Base-by-base conservation (phyloP, 2,888 invertebrate genomes). In the Steinernema scapterisci region DNA sequence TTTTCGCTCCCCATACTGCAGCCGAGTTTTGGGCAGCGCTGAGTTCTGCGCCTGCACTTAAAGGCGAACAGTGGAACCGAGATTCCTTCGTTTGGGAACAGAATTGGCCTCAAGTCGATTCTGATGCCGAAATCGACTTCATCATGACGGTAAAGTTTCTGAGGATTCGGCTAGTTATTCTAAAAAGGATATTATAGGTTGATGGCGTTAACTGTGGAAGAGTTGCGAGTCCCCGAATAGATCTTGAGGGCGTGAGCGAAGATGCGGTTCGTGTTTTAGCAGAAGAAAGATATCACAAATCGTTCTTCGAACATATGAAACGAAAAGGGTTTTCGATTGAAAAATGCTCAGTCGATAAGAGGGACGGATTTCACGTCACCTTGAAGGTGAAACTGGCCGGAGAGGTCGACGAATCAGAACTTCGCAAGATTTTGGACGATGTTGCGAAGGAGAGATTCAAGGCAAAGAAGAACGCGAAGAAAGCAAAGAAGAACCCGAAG, bases 81-180 rank as follows among this genome's bases (percentile, higher is more conserved):
- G 70, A 75, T 27, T 46, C 48, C 21, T 31, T 44, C 16, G 43
- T 83, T 1, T 52, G n/a, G 25, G 70, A 75, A 31, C 82, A 84
- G 51, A n/a, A 70, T 13, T 86, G 86, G 86, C 86, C 86, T 0
- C 52, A 75, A 43, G 72, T 82, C 2, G 86, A 86, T 73, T 63
- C 46, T n/a, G 82, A 85, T 70, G 82, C 83, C 13, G 52, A 77
- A 3, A 79, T 86, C 38, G 86, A 85, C 54, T 54, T 54, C 25
- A 54, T 54, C 54, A 25, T 54, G 1, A 54, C 54, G 54, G 73
- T 70, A 52, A n/a, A n/a, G n/a, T n/a, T n/a, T n/a, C n/a, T n/a
- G n/a, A n/a, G n/a, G n/a, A n/a, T n/a, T n/a, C n/a, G n/a, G n/a
- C n/a, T n/a, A n/a, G n/a, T n/a, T n/a, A n/a, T n/a, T n/a, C 11